A percentile compares a stretch with the other conserved stretches of the same genome.
Conservation (phyloP, 1,140 invertebrate genomes). For the Anagrus nilaparvatae region DNA sequence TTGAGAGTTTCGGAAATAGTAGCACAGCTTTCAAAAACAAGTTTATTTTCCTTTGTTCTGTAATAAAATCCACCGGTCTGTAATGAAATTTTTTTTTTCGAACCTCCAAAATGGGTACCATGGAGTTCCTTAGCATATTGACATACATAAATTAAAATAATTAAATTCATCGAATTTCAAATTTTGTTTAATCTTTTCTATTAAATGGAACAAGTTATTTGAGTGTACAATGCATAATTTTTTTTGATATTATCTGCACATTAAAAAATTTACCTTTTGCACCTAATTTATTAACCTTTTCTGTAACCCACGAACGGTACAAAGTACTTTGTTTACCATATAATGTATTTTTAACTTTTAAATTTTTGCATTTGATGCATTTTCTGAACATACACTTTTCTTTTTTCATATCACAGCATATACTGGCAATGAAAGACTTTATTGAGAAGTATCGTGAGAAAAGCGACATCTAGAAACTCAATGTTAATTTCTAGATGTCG, state of each 20-base stretch:
- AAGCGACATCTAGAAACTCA: no score
- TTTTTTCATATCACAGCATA: no score
- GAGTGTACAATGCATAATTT: slow-evolving; percentile 1
- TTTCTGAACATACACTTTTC: slow-evolving; percentile 8
- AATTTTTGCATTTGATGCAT: slow-evolving; percentile 1
- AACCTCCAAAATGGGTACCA: slow-evolving; percentile 10
- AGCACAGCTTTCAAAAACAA: not conserved
- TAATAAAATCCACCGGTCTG: slow-evolving; percentile 11
- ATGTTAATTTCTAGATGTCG: no score
- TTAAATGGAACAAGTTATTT: slow-evolving; percentile 1
- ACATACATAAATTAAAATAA: slow-evolving; percentile 10
- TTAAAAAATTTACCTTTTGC: slow-evolving; percentile 4
- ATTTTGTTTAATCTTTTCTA: slow-evolving; percentile 5
- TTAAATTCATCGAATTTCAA: slow-evolving; percentile 3
- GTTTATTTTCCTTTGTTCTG: not conserved
- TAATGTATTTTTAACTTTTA: no score
- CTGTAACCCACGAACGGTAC: slow-evolving; percentile 3
- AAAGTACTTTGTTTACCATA: no score
- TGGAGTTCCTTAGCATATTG: slow-evolving; percentile 9
- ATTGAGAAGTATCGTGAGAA: no score
- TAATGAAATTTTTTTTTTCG: slow-evolving; percentile 11
- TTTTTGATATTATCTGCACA: slow-evolving; percentile 9
- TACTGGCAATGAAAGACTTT: no score
- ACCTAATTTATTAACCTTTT: not conserved
- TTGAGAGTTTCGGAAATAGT: not conserved